Conservation (phyloP, 2,797 vertebrate genomes). For the Neosilurus hyrtlii region DNA sequence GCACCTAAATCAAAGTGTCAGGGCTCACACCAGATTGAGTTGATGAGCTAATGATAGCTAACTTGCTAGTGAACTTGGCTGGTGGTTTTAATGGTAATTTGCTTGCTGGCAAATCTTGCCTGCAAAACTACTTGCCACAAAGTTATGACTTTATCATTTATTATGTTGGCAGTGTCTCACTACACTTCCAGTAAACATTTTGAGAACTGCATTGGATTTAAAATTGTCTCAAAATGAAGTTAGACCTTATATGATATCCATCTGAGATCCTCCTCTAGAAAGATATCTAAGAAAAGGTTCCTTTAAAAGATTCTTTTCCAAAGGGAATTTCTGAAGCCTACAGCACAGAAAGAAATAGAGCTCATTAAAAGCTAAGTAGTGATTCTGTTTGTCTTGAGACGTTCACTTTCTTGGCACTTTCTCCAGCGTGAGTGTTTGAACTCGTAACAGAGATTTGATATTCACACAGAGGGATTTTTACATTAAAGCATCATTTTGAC, state of each 20-base stretch:
- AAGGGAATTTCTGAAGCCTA: constrained; percentile 40
- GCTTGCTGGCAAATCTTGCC: background rate
- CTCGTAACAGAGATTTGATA: constrained; percentile 55
- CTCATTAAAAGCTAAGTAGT: constrained; percentile 61
- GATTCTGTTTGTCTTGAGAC: constrained; percentile 59
- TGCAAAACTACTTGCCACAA: too few relatives aligned
- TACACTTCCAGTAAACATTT: background rate
- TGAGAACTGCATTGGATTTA: background rate
- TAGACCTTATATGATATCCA: constrained; percentile 15
- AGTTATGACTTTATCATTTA: background rate
- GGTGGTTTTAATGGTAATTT: background rate
- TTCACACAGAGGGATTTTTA: constrained; percentile 53
- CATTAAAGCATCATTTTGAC: constrained; percentile 59
- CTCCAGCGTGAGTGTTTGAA: constrained; percentile 54
- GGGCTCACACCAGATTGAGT: background rate
- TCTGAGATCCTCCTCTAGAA: constrained; percentile 44
- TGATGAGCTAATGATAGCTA: background rate
- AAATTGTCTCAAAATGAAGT: background rate
- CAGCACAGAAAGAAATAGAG: constrained; percentile 37
- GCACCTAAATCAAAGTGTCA: background rate
- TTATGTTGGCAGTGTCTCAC: background rate
- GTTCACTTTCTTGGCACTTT: constrained; percentile 52
- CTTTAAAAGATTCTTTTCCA: constrained; percentile 54
- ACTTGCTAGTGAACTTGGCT: background rate
- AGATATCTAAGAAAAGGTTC: constrained; percentile 31